Base-by-base conservation (phyloP, 1,140 invertebrate species). In the Drosophila guanche region DNA sequence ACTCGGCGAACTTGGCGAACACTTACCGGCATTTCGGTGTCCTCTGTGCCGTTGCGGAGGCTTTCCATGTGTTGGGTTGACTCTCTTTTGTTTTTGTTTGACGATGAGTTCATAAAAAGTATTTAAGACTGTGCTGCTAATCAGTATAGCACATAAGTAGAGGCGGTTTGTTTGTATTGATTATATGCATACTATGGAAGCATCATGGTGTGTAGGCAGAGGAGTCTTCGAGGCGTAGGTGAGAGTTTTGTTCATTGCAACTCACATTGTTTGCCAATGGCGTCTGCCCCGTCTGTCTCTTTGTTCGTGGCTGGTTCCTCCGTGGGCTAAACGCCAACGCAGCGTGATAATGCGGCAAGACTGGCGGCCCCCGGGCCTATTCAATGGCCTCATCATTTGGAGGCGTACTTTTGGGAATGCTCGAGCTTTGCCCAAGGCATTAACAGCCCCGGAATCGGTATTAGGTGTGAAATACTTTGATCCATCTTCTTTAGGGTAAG, bases 381-480 rank as follows among this genome's bases (percentile, higher is more conserved):
- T 54, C 40, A 45, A 41, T 51, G 46, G 59, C 48, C 16, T 40
- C 61, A 76, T 69, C 75, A 37, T 12, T 37, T 12, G 50, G 54
- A 66, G 72, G 66, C 72, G 76, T 77, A 73, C 59, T 73, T 58
- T 61, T 37, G 50, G 40, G 42, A 12, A 7, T 45, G 40, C 43
- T 37, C 25, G 12, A 8, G 25, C 43, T 53, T 75, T 83, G 60
- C 33, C 43, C 16, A 57, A 46, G 59, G 20, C 22, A 76, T 85
- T 86, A 85, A 63, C 60, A 65, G 16, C 8, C 22, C 50, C 55
- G 6, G 29, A 29, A 58, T 66, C 81, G 81, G 76, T 73, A 29
- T 51, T 4, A 80, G 68, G 81, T 86, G 77, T 73, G 73, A 86
- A 86, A 86, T 65, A 65, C 67, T 80, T 86, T 77, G 81, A 80